These are phyloP conservation scores for Mionectes macconnelli DNA, from an alignment of 2,113 vertebrate species.

Conservation along the genomic window DNA sequence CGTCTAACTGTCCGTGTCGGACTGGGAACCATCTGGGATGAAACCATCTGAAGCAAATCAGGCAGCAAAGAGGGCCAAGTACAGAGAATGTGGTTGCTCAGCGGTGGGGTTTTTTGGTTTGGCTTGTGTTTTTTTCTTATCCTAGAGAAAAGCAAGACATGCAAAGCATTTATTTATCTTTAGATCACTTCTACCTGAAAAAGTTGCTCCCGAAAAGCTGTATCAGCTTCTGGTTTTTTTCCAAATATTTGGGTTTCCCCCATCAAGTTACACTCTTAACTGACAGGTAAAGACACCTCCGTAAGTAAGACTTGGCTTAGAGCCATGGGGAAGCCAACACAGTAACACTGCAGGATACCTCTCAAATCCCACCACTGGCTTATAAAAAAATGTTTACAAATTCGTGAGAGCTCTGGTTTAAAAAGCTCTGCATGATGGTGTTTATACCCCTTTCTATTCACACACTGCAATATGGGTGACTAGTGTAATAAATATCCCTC, in stretches of 20 bases:
- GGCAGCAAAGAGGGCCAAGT: background rate
- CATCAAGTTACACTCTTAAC: background rate
- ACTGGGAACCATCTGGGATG: background rate
- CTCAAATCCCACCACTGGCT: background rate
- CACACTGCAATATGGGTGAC: background rate
- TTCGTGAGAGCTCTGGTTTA: background rate
- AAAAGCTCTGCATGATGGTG: rapidly evolving
- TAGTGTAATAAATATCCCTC: background rate
- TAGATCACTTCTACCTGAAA: background rate
- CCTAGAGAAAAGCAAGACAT: background rate
- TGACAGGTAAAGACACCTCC: background rate
- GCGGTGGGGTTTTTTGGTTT: background rate
- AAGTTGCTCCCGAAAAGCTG: background rate
- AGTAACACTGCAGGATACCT: background rate
- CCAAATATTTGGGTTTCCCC: background rate
- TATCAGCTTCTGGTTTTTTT: background rate
- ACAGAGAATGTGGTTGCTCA: background rate
- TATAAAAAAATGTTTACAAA: background rate
- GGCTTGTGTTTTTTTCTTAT: background rate
- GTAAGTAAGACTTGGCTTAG: background rate
- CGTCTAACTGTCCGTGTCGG: background rate
- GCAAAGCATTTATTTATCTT: background rate
- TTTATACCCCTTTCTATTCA: background rate
- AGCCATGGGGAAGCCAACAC: background rate
- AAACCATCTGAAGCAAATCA: background rate